Conservation (phyloP, 2,888 invertebrate genomes). For the Troides aeacus region DNA sequence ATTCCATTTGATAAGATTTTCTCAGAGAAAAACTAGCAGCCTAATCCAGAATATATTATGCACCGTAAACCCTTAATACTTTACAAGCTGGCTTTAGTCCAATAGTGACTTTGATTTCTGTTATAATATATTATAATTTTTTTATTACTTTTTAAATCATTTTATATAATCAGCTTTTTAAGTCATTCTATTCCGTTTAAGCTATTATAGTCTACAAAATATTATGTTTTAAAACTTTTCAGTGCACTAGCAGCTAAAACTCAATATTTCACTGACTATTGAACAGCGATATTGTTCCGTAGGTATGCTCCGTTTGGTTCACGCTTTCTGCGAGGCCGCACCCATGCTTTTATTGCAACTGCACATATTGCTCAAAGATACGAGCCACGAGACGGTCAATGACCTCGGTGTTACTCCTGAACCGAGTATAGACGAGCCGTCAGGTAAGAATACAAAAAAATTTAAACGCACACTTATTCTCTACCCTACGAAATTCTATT, state of each 20-base stretch:
- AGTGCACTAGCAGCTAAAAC: too few relatives aligned
- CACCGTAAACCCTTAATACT: not conserved
- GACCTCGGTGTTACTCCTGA: slow-evolving; percentile 58
- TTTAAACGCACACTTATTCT: not conserved
- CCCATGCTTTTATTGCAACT: slow-evolving; percentile 92
- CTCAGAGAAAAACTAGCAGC: not conserved
- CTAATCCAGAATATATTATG: not conserved
- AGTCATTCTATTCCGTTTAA: too few relatives aligned
- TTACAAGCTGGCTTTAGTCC: not conserved
- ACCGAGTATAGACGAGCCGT: slow-evolving; percentile 62
- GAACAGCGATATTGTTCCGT: not conserved
- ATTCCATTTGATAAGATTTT: not conserved
- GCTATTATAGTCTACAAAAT: too few relatives aligned
- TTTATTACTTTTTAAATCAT: too few relatives aligned
- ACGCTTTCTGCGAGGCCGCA: slow-evolving; percentile 93
- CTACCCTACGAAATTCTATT: not conserved
- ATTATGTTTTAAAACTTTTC: too few relatives aligned
- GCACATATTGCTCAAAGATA: slow-evolving; percentile 81
- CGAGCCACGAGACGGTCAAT: slow-evolving; percentile 59
- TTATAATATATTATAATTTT: not conserved
- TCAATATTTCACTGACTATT: not conserved
- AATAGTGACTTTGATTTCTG: not conserved
- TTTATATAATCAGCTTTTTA: too few relatives aligned
- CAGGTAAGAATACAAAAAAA: slow-evolving; percentile 47
- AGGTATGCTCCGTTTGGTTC: slow-evolving; percentile 89